Conservation (phyloP, 2,113 vertebrate genomes). For the Callithrix jacchus region DNA sequence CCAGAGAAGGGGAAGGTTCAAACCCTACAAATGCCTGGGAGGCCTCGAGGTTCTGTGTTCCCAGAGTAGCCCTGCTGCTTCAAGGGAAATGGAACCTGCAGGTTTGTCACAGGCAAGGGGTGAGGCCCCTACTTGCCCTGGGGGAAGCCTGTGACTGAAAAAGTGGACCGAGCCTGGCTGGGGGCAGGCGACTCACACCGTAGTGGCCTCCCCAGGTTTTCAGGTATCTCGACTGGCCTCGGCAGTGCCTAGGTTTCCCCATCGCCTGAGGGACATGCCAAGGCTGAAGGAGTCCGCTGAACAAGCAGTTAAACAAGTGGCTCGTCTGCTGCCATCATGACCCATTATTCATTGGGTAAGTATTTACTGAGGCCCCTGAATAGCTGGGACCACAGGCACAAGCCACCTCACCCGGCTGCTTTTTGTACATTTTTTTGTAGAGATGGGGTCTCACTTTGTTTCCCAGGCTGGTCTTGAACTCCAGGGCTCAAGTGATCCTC, state of each 20-base stretch:
- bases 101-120: neutral
- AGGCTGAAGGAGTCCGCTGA: neutral
- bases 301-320: neutral
- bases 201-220: neutral
- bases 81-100: neutral
- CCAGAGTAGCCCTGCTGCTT: neutral
- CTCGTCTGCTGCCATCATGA: neutral
- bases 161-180: neutral
- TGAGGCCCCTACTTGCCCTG: neutral
- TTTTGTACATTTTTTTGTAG: no score
- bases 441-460: no score
- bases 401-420: no score
- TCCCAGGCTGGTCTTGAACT: no score
- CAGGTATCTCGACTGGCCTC: neutral
- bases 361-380: neutral
- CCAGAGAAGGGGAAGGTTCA: neutral
- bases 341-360: neutral
- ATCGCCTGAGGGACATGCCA: neutral
- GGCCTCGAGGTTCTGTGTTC: neutral
- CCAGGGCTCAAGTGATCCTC: no score
- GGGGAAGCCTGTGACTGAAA: neutral
- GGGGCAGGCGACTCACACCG: no score
- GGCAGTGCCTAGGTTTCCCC: neutral
- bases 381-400: no score
- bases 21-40: neutral